Conservation (phyloP, 2,888 invertebrate species). For the Tupiocoris notatus region DNA sequence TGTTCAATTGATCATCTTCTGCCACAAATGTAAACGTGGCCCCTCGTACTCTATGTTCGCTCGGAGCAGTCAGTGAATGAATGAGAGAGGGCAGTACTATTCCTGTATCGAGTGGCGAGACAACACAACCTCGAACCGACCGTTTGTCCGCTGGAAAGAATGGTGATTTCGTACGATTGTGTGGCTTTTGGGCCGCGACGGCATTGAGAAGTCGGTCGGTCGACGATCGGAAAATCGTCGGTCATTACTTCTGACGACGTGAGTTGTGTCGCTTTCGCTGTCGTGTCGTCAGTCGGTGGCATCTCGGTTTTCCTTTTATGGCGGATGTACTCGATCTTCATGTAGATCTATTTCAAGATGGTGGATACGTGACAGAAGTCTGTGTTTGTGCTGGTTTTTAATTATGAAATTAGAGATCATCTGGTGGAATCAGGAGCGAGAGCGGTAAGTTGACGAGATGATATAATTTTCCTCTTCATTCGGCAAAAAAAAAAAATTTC, state of each 20-base stretch:
- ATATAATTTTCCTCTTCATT: no score
- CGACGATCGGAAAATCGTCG: background rate
- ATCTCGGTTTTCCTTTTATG: constrained; percentile 24
- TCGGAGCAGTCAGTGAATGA: no score
- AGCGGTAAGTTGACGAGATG: constrained; percentile 67
- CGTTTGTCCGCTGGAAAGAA: no score
- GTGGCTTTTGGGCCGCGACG: background rate
- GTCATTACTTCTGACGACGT: no score
- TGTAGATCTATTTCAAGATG: constrained; percentile 61
- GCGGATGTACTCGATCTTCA: constrained; percentile 21
- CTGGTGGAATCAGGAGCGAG: constrained; percentile 63
- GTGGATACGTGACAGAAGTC: constrained; percentile 68
- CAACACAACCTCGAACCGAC: no score
- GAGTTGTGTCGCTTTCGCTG: background rate
- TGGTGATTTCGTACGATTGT: background rate
- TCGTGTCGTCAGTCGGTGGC: background rate
- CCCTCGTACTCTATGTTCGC: no score
- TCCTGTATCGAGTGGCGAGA: no score
- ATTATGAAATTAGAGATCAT: constrained; percentile 69
- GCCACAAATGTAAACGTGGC: no score
- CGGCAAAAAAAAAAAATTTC: no score
- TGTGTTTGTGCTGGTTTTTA: constrained; percentile 64
- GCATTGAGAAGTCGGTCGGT: background rate
- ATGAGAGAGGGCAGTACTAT: no score
- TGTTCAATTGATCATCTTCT: no score